phyloP scores from a whole-genome alignment of 2,797 vertebrate species.

The Myiotriccus ornatus region DNA sequence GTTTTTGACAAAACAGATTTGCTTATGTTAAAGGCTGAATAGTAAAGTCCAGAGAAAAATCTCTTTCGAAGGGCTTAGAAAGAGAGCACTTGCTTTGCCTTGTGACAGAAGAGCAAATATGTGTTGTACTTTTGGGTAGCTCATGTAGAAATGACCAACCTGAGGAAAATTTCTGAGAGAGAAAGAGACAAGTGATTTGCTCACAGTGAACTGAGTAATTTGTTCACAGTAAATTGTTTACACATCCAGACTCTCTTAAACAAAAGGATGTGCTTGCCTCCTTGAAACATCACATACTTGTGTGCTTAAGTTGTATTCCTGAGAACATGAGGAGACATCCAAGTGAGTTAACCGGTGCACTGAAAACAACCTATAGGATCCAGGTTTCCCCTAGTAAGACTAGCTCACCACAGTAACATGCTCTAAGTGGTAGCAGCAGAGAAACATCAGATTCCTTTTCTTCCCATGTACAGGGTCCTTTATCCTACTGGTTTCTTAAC shows the following conservation, averaged over 20 bases:
- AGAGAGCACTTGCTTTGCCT: not conserved
- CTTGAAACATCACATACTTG: not conserved
- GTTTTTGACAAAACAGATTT: not conserved
- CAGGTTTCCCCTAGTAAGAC: not conserved
- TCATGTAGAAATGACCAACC: not conserved
- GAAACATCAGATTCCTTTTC: not conserved
- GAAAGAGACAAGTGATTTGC: not conserved
- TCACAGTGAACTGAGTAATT: not conserved
- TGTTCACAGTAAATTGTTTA: not conserved
- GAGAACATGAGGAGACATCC: not conserved
- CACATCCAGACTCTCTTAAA: not conserved
- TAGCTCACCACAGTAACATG: accelerated
- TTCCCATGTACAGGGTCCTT: not conserved
- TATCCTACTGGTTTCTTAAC: not conserved
- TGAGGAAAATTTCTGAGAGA: not conserved
- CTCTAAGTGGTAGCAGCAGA: not conserved
- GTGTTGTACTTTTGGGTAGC: not conserved
- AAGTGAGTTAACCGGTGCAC: not conserved
- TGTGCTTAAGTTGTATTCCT: not conserved
- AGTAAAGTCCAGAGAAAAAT: not conserved
- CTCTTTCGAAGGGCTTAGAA: not conserved
- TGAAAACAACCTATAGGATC: not conserved
- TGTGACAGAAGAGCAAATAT: not conserved
- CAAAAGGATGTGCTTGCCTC: not conserved
- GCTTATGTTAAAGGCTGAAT: not conserved